Base-by-base conservation (phyloP, 2,888 invertebrate species). In the Tolmerus cingulatus region DNA sequence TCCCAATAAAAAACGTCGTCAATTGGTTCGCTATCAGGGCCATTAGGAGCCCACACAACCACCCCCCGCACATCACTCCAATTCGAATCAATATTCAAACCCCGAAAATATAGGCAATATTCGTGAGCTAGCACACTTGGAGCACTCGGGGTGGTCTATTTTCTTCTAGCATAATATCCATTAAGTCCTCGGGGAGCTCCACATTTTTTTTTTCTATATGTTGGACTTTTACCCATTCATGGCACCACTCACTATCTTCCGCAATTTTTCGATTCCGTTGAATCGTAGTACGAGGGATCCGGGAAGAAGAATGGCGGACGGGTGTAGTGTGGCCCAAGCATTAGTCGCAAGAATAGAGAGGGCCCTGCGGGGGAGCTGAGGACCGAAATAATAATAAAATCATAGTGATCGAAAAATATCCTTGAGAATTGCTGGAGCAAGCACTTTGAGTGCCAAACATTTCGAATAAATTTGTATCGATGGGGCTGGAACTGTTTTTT, bases 301-400 rank as follows among this genome's bases (percentile, higher is more conserved):
- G 66, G 66, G 27, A 66, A 66, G 66, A 66, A 66, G 66, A 23
- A 66, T 66, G 66, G 66, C 66, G 66, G 27, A 66, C 27, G 66
- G n/a, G 34, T 76, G 8, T 76, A 30, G 37, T 9, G 77, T 77
- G 77, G 37, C 19, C 19, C 19, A 1, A 16, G 77, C 12, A 66
- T 19, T 51, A 23, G 66, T 66, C 23, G 81, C 19, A 34, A 16
- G 8, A 8, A 8, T 27, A 23, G 19, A 12, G 23, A 19, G 66
- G 66, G 14, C 9, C n/a, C 9, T 57, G 27, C 66, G 27, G 66
- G n/a, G 27, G n/a, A 34, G 74, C 19, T 66, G 34, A 14, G 40
- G 40, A 34, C 84, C 84, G 84, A 84, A 84, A 84, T 84, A 84
- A 84, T 84, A 84, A 84, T 84, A 84, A 84, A 84, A 84, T 84